Evolutionary conservation across 2,888 invertebrate genomes (phyloP).

Genomic region (Bhutanitis thaidina): DNA sequence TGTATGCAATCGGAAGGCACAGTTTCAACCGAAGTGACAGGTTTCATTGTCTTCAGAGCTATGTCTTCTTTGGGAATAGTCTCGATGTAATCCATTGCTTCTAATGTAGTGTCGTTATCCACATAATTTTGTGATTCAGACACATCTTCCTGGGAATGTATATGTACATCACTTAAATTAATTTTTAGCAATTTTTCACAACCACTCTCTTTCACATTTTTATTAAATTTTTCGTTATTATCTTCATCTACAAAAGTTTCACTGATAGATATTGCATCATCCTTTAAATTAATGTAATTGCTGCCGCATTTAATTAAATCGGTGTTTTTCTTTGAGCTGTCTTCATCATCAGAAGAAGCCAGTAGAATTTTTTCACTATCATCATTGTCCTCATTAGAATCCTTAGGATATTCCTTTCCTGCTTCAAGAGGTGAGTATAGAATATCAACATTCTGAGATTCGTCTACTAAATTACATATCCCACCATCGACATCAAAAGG

Average conservation of each 20-base stretch:
- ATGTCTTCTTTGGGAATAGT: neutral
- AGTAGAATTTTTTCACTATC: constrained; percentile 50
- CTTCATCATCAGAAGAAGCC: constrained; percentile 53
- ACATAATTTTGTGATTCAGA: neutral
- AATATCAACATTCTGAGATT: constrained; percentile 13
- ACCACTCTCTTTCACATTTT: neutral
- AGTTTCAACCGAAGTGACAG: neutral
- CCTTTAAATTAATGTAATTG: constrained; percentile 38
- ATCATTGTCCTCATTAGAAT: constrained; percentile 24
- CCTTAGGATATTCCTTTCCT: constrained; percentile 28
- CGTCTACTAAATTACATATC: neutral
- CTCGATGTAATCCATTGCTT: neutral
- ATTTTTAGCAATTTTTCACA: neutral
- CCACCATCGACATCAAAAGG: neutral
- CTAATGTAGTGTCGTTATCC: neutral
- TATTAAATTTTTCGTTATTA: constrained; percentile 1
- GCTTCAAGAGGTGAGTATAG: constrained; percentile 28
- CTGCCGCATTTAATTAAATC: constrained; percentile 5
- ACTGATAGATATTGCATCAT: constrained; percentile 42
- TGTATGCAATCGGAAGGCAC: neutral
- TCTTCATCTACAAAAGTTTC: constrained; percentile 34
- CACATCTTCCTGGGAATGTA: neutral
- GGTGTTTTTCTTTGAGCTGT: constrained; percentile 16
- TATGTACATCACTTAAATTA: neutral
- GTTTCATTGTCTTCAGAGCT: neutral